These are phyloP conservation scores for Orgyia antiqua DNA, from an alignment of 2,888 invertebrate species.

Conservation along the genomic window DNA sequence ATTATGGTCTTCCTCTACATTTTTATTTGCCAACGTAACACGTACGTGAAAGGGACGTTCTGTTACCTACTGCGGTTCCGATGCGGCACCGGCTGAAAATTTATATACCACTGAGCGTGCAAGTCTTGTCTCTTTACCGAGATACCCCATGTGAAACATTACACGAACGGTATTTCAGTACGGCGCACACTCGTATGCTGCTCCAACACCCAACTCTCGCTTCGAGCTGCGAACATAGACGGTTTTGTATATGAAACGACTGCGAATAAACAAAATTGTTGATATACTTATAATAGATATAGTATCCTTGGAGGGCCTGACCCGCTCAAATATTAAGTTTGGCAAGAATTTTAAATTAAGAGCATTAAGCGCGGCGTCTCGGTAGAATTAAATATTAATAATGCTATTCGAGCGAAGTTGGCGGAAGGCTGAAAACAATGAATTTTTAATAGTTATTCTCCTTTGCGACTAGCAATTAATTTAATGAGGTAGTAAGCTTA, in stretches of 20 bases:
- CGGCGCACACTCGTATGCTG: conserved; percentile 49
- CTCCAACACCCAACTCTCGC: conserved; percentile 18
- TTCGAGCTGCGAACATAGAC: conserved; percentile 24
- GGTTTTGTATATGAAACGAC: conserved; percentile 50
- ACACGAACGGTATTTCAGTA: conserved; percentile 37
- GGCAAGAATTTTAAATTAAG: conserved; percentile 72
- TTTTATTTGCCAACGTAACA: conserved; percentile 65
- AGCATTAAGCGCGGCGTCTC: conserved; percentile 63
- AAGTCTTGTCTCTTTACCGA: conserved; percentile 52
- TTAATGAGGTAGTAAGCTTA: conserved; percentile 62
- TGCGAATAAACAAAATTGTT: conserved; percentile 48
- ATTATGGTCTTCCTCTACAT: conserved; percentile 40
- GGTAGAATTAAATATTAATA: conserved; percentile 70
- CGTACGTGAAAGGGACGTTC: conserved; percentile 51
- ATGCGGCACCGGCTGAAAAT: conserved; percentile 70
- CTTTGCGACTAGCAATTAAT: conserved; percentile 60
- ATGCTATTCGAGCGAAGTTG: conserved; percentile 54
- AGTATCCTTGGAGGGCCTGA: conserved; percentile 45
- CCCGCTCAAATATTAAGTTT: conserved; percentile 72
- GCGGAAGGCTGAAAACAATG: conserved; percentile 54
- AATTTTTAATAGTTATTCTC: conserved; percentile 71
- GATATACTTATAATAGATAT: conserved; percentile 40
- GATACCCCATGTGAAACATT: conserved; percentile 43
- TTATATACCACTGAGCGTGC: conserved; percentile 70
- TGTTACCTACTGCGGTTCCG: conserved; percentile 70